Evolutionary conservation across 1,140 invertebrate genomes (phyloP).

Genomic region (Tetramorium simillimum): DNA sequence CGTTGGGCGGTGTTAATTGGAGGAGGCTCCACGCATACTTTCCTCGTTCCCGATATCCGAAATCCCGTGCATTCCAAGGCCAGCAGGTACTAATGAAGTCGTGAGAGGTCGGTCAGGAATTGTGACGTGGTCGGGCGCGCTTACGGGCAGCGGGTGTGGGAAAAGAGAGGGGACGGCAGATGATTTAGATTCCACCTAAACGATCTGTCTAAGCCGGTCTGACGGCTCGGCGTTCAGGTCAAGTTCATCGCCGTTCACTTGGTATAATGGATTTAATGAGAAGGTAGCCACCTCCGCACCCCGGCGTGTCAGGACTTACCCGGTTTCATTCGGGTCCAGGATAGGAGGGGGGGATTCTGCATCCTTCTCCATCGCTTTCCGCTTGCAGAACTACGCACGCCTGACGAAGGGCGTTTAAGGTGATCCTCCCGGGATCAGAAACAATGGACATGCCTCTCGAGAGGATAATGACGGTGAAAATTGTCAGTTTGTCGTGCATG

Average conservation of each 20-base stretch:
- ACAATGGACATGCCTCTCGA: constrained; percentile 69
- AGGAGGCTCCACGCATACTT: constrained; percentile 18
- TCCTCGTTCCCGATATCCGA: constrained; percentile 34
- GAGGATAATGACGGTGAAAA: constrained; percentile 77
- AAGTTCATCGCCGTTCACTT: constrained; percentile 74
- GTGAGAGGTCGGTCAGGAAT: constrained; percentile 68
- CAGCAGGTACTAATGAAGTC: constrained; percentile 77
- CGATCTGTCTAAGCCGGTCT: constrained; percentile 76
- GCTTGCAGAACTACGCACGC: constrained; percentile 8
- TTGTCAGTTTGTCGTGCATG: constrained; percentile 75
- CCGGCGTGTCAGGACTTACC: constrained; percentile 24
- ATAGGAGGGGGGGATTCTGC: background rate
- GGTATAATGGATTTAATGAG: constrained; percentile 78
- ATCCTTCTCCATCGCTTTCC: constrained; percentile 32
- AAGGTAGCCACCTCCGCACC: constrained; percentile 66
- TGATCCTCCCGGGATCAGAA: constrained; percentile 70
- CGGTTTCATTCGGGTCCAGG: constrained; percentile 17
- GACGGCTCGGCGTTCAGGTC: constrained; percentile 64
- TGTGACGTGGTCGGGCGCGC: constrained; percentile 62
- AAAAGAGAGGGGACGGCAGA: constrained; percentile 49
- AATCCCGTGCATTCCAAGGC: constrained; percentile 72
- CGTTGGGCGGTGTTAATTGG: constrained; percentile 8
- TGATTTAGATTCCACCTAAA: constrained; percentile 79
- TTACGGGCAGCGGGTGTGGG: background rate
- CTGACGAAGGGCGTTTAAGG: constrained; percentile 47